These are phyloP conservation scores for Meriones psammophilus DNA, from an alignment of 2,797 vertebrate genomes.

Conservation along the genomic window DNA sequence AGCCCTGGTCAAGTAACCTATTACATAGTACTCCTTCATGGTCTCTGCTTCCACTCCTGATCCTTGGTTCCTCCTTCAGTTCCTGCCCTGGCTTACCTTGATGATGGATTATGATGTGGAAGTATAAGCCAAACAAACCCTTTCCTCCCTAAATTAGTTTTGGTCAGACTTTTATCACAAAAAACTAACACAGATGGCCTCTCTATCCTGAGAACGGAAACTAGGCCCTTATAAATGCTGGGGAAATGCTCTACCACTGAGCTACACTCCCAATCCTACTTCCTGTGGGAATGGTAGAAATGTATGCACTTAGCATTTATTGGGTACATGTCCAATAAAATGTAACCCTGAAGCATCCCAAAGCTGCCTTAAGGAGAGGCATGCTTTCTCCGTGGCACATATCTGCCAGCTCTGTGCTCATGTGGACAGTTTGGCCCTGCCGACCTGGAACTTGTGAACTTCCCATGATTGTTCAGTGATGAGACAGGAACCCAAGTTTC, in stretches of 20 bases:
- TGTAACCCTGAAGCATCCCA: not conserved
- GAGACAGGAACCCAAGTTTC: slow-evolving; percentile 48
- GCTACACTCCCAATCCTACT: not conserved
- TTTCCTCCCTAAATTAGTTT: not conserved
- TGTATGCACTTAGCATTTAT: not conserved
- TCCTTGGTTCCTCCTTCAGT: not conserved
- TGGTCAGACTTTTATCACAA: not conserved
- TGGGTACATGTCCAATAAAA: not conserved
- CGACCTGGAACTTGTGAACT: not conserved
- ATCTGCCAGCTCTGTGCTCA: not conserved
- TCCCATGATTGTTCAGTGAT: slow-evolving; percentile 46
- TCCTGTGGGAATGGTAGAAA: not conserved
- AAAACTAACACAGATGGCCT: not conserved
- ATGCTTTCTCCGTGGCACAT: not conserved
- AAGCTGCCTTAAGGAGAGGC: not conserved
- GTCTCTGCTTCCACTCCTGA: not conserved
- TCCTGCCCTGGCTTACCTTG: not conserved
- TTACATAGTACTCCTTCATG: not conserved
- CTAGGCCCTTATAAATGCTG: too few species aligned
- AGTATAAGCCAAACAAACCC: not conserved
- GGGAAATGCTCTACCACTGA: not conserved
- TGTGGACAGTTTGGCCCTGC: not conserved
- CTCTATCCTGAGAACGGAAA: not conserved
- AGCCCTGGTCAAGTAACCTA: not conserved
- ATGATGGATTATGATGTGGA: not conserved